phyloP scores from a whole-genome alignment of 53 echinoderm and acorn worm genomes.

The Temnopleurus reevesii region DNA sequence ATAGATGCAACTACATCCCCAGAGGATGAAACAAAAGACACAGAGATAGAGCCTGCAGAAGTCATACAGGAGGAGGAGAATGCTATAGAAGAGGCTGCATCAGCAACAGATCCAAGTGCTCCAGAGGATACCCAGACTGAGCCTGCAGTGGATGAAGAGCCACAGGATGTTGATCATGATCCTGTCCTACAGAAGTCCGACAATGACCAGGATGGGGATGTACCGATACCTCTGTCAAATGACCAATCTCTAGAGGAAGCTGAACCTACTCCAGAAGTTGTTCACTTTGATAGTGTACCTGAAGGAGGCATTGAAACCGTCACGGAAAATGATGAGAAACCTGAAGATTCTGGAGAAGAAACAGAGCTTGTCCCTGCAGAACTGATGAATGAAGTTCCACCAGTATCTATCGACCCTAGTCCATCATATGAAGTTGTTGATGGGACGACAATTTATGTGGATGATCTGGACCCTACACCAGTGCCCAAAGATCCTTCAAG shows the following conservation, averaged over 20 bases:
- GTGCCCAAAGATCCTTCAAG: not conserved
- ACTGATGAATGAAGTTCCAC: not conserved
- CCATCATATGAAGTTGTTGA: slow-evolving; percentile 68
- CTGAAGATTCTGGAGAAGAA: not conserved
- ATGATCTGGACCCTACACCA: slow-evolving; percentile 55
- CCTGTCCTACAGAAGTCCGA: not conserved
- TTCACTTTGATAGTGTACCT: not conserved
- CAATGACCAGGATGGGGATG: not conserved
- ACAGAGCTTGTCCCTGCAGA: not conserved
- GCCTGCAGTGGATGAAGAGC: not conserved
- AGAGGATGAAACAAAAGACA: slow-evolving; percentile 3
- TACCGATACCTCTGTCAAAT: too few relatives aligned
- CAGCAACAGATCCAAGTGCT: not conserved
- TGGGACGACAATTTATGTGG: slow-evolving; percentile 61
- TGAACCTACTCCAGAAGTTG: not conserved
- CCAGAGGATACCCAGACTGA: not conserved
- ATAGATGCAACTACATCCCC: not conserved
- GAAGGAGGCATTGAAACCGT: not conserved
- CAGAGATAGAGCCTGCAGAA: not conserved
- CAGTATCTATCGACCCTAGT: slow-evolving; percentile 56
- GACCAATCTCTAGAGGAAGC: not conserved
- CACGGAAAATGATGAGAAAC: not conserved
- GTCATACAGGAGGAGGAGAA: not conserved
- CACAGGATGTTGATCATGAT: not conserved
- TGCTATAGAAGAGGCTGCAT: not conserved